Evolutionary conservation across 1,140 invertebrate species (phyloP).

Genomic region (Belonocnema kinseyi): DNA sequence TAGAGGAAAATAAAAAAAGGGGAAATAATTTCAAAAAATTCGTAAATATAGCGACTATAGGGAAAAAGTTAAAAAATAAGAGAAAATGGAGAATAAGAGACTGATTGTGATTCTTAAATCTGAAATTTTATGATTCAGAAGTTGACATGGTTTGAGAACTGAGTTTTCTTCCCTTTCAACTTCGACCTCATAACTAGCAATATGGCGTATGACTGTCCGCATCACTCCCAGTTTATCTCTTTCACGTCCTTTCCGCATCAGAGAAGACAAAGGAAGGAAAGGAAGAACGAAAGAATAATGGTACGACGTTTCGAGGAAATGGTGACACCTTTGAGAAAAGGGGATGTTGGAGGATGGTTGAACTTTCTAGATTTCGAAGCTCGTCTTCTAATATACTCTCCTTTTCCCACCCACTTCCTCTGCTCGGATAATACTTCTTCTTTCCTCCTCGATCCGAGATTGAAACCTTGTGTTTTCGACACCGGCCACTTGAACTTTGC

Average conservation of each 20-base stretch:
- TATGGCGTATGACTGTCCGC: no score
- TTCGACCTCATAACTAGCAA: no score
- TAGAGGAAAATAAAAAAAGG: no score
- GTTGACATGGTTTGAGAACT: no score
- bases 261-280: neutral
- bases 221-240: neutral
- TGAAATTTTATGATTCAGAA: no score
- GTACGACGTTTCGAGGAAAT: neutral
- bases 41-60: no score
- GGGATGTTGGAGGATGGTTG: neutral
- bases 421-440: conserved; percentile 1
- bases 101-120: no score
- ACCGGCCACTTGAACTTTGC: conserved; percentile 11
- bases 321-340: neutral
- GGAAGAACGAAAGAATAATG: conserved; percentile 7
- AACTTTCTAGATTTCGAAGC: conserved; percentile 9
- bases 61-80: no score
- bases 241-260: neutral
- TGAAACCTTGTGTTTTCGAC: conserved; percentile 3
- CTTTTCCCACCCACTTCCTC: neutral
- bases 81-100: no score
- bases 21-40: no score
- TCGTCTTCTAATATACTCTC: conserved; percentile 7
- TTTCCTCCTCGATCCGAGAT: neutral
- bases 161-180: no score